phyloP scores from a whole-genome alignment of 2,888 invertebrate genomes.

The Asteroscopus sphinx region DNA sequence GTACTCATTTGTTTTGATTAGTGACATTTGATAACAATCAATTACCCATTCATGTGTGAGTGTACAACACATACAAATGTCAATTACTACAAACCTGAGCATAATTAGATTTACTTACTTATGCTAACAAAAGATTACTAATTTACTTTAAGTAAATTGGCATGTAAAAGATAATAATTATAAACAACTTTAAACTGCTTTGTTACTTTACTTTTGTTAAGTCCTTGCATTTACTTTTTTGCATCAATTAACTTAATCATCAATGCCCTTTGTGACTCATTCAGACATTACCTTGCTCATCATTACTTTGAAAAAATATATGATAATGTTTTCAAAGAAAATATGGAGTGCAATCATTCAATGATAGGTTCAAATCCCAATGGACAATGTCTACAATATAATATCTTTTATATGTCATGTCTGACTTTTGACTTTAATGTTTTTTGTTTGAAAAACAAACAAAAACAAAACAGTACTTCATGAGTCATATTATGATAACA shows the following conservation, averaged over 20 bases:
- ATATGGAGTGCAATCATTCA: neutral
- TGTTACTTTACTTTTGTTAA: neutral
- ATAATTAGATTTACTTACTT: constrained; percentile 16
- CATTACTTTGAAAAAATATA: constrained; percentile 4
- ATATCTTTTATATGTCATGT: neutral
- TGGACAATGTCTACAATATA: constrained; percentile 1
- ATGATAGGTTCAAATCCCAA: constrained; percentile 12
- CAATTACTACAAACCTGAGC: neutral
- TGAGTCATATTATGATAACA: constrained; percentile 10
- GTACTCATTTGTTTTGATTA: no score
- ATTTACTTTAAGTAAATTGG: neutral
- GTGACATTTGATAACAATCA: no score
- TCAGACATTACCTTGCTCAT: constrained; percentile 14
- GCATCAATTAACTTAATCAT: constrained; percentile 15
- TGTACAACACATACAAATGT: no score
- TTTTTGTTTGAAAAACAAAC: constrained; percentile 19
- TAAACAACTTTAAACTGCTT: neutral
- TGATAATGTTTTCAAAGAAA: neutral
- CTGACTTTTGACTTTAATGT: neutral
- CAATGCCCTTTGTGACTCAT: constrained; percentile 29
- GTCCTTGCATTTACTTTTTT: constrained; percentile 11
- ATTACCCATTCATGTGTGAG: no score
- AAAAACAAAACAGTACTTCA: neutral
- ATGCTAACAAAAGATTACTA: neutral
- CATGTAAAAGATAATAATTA: constrained; percentile 1